phyloP scores from a whole-genome alignment of 1,140 invertebrate genomes.

The Penaeus chinensis region DNA sequence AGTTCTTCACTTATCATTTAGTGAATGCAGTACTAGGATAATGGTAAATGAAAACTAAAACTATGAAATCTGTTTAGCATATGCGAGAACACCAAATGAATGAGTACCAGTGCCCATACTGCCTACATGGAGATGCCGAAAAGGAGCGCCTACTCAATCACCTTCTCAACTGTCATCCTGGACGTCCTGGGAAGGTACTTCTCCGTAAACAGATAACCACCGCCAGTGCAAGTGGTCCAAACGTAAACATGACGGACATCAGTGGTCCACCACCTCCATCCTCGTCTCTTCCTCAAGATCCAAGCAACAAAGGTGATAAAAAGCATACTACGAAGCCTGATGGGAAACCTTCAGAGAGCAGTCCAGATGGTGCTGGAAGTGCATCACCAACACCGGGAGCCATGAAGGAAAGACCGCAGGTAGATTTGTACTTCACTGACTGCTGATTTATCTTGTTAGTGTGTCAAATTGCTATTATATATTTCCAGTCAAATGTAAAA shows the following conservation, averaged over 20 bases:
- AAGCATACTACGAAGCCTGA: neutral
- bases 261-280: neutral
- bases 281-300: neutral
- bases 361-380: neutral
- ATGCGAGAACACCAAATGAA: slow-evolving; percentile 70
- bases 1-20: neutral
- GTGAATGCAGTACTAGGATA: neutral
- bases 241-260: neutral
- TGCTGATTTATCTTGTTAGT: too few relatives aligned
- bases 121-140: slow-evolving; percentile 68
- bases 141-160: slow-evolving; percentile 69
- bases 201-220: slow-evolving; percentile 64
- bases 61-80: slow-evolving; percentile 61
- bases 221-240: neutral
- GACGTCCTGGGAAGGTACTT: slow-evolving; percentile 68
- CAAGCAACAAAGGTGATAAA: neutral
- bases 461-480: too few relatives aligned
- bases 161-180: slow-evolving; percentile 69
- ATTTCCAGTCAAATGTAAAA: too few relatives aligned
- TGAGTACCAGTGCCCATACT: slow-evolving; percentile 72
- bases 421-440: too few relatives aligned
- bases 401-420: neutral
- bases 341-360: neutral
- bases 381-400: neutral
- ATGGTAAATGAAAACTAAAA: neutral